Evolutionary conservation across 2,888 invertebrate species (phyloP).

Genomic region (Cartodere bifasciata): DNA sequence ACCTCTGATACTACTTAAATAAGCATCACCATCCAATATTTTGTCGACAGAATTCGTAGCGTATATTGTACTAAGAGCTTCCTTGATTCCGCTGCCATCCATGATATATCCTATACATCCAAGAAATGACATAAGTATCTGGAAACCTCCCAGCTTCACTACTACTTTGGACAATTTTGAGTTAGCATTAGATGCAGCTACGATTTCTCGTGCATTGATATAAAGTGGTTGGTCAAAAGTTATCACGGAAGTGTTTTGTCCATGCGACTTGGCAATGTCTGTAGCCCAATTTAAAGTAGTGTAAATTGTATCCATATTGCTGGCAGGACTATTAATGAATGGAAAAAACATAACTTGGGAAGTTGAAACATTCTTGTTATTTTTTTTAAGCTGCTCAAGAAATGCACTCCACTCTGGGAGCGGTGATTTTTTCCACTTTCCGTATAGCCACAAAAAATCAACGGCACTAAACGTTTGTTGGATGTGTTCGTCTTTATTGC

Average conservation of each 20-base stretch:
- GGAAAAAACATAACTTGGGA: conserved; percentile 2
- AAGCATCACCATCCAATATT: conserved; percentile 24
- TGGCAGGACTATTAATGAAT: conserved; percentile 1
- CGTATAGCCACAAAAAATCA: conserved; percentile 22
- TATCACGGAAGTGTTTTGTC: conserved; percentile 4
- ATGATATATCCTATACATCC: conserved; percentile 19
- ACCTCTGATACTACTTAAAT: conserved; percentile 25
- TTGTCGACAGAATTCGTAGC: conserved; percentile 24
- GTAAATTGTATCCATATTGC: conserved; percentile 2
- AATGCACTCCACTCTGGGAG: conserved; percentile 27
- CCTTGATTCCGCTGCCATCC: conserved; percentile 18
- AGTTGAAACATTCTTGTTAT: conserved; percentile 9
- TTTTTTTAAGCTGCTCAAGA: conserved; percentile 22
- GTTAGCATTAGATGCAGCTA: conserved; percentile 12
- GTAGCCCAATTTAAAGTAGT: not conserved
- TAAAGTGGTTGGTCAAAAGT: conserved; percentile 13
- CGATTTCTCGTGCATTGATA: conserved; percentile 14
- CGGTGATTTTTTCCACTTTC: conserved; percentile 20
- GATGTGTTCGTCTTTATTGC: conserved; percentile 10
- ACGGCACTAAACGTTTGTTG: not conserved
- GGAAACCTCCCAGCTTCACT: conserved; percentile 28
- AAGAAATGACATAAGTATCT: conserved; percentile 22
- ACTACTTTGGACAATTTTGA: conserved; percentile 16
- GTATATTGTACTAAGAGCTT: conserved; percentile 17
- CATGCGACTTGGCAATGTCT: conserved; percentile 1